Base-by-base conservation (phyloP, 2,797 vertebrate genomes). In the Ceyx erithaca region DNA sequence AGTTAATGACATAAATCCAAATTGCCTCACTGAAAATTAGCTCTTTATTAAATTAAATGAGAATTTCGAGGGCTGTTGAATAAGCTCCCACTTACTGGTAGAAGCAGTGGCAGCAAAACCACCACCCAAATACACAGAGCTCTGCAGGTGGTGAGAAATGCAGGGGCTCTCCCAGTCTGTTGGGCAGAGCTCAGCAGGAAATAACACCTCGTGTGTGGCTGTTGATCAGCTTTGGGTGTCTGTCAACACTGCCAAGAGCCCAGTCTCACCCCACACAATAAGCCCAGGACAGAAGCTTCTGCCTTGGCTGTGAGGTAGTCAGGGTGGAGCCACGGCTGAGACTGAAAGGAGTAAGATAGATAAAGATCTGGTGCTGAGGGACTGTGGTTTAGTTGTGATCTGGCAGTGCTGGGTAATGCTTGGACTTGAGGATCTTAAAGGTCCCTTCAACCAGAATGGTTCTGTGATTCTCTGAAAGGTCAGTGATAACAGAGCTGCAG, bases 251-350 rank as follows among this genome's bases (percentile, higher is more conserved):
- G 41, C 4, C 25, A 40, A 40, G 5, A 63, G 4, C 48, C 8
- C 8, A 7, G 10, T 18, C 31, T 63, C 2, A 3, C 41, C 57
- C 25, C 25, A 58, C 20, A 19, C 0, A 0, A 14, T 48, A 64
- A 37, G 35, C 41, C 31, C 10, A 4, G 35, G 57, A 35, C 70
- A 9, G 7, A 63, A 67, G 21, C 17, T 71, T 9, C 49, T 64
- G 51, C 22, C 68, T 43, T 21, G 55, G 15, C 21, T 62, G 25
- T 2, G 1, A 54, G 49, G 35, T 14, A 28, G 43, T n/a, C 48
- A 35, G 15, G 18, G 41, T 73, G 61, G 64, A 85, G 52, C 30
- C 43, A 77, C 52, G 62, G 37, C 40, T 2, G 6, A 66, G 35
- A 58, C 31, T 19, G 35, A 80, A 72, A 48, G 35, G 54, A 73